phyloP scores from a whole-genome alignment of 2,113 vertebrate genomes.

The Taurulus bubalis region DNA sequence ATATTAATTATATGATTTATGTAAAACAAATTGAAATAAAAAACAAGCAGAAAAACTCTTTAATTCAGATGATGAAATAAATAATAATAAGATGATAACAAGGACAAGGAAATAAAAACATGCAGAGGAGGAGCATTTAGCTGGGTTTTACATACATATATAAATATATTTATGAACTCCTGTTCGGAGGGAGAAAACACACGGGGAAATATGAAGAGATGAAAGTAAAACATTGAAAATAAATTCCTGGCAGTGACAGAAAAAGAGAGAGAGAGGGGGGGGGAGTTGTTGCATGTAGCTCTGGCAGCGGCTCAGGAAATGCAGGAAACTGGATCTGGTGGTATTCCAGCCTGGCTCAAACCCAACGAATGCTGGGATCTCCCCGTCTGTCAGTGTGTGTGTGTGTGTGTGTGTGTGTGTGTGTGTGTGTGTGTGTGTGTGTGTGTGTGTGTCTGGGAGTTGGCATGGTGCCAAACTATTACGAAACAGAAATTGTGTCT shows the following conservation, averaged over 20 bases:
- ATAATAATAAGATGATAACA: too few relatives aligned
- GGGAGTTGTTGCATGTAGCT: conserved; percentile 40
- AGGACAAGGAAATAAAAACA: too few relatives aligned
- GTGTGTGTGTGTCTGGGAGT: conserved; percentile 27
- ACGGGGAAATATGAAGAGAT: neutral
- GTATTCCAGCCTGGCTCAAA: conserved; percentile 74
- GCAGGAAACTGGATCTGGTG: conserved; percentile 68
- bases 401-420: neutral
- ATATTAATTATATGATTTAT: too few relatives aligned
- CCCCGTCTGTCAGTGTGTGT: conserved; percentile 53
- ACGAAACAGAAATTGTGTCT: conserved; percentile 59
- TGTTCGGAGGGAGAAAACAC: neutral
- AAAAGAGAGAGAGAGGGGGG: conserved; percentile 1
- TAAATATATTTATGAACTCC: neutral
- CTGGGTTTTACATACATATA: too few relatives aligned
- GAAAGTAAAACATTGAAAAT: conserved; percentile 11
- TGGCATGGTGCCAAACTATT: conserved; percentile 70
- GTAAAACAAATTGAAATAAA: too few relatives aligned
- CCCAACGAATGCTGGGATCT: conserved; percentile 75
- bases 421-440: conserved; percentile 19
- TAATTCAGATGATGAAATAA: too few relatives aligned
- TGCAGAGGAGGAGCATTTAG: too few relatives aligned
- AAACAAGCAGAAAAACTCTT: too few relatives aligned
- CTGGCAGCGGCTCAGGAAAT: conserved; percentile 67
- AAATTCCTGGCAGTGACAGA: conserved; percentile 18